Base-by-base conservation (phyloP, 2,113 vertebrate species). In the Aythya baeri region DNA sequence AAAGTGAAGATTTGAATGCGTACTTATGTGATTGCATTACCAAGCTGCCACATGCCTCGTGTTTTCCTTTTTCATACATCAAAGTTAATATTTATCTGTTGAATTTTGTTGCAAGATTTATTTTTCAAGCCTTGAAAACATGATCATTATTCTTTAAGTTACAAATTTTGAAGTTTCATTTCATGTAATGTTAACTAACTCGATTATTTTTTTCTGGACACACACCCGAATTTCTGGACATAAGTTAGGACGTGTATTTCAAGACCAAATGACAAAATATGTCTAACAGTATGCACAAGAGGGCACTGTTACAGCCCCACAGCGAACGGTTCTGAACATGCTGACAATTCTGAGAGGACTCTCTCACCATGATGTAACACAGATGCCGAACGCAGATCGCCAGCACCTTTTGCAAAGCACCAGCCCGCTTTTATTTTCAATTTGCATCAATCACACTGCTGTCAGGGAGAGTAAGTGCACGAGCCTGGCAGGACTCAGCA, bases 391-490 rank as follows among this genome's bases (percentile, higher is more conserved):
- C 0, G 11, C 31, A 34, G 46, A 54, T 4, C 25, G 7, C 52
- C 72, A 16, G 72, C 52, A 29, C 49, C 54, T 58, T 2, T 11
- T 0, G 3, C 6, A 63, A 49, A 21, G 38, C 86, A 46, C 13
- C 58, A 50, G 44, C 1, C 9, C 52, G 3, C 46, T 13, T 62
- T 65, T 50, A 9, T 2, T 34, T n/a, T 6, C 82, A 13, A 0
- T 4, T 23, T 16, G 0, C 1, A 43, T 8, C 32, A 18, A 3
- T 62, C 59, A 29, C 2, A 0, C 75, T 17, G 7, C 70, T 9
- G 17, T 6, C 34, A 20, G 22, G 1, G 1, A 55, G 68, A 5
- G 0, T 4, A 7, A 55, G 25, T 0, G 6, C 57, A 23, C 0
- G 4, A 54, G 36, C 13, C 59, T 17, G 11, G n/a, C 4, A 8